These are phyloP conservation scores for Zoroaster sp. DNA, from an alignment of 53 echinoderm and acorn worm genomes.

Conservation along the genomic window DNA sequence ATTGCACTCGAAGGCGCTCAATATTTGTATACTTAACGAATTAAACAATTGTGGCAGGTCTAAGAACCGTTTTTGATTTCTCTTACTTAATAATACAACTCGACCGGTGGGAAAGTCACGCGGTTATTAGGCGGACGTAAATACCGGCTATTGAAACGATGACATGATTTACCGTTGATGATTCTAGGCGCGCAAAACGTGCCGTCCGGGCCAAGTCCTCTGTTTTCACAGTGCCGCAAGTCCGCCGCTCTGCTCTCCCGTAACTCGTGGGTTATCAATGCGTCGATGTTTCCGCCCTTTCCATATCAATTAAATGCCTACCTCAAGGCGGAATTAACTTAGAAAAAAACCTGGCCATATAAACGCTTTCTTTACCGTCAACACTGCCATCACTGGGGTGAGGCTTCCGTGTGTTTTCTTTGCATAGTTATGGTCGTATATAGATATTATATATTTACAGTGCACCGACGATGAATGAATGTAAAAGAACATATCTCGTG, in stretches of 20 bases:
- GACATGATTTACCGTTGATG: conserved; percentile 1
- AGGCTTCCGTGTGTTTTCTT: background rate
- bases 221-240: conserved; percentile 19
- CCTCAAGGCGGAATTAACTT: background rate
- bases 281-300: conserved; percentile 8
- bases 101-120: background rate
- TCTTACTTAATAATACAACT: background rate
- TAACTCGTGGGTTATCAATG: background rate
- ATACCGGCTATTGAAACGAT: background rate
- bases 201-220: background rate
- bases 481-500: too few relatives aligned
- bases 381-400: background rate
- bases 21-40: too few relatives aligned
- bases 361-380: background rate
- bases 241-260: background rate
- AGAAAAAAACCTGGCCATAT: background rate
- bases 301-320: conserved; percentile 19
- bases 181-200: background rate
- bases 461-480: too few relatives aligned
- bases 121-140: conserved; percentile 8
- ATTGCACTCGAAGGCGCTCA: too few relatives aligned
- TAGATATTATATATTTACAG: too few relatives aligned
- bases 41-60: too few relatives aligned
- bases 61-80: too few relatives aligned
- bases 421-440: too few relatives aligned